phyloP scores from a whole-genome alignment of 1,140 invertebrate species.

The Monochamus saltuarius region DNA sequence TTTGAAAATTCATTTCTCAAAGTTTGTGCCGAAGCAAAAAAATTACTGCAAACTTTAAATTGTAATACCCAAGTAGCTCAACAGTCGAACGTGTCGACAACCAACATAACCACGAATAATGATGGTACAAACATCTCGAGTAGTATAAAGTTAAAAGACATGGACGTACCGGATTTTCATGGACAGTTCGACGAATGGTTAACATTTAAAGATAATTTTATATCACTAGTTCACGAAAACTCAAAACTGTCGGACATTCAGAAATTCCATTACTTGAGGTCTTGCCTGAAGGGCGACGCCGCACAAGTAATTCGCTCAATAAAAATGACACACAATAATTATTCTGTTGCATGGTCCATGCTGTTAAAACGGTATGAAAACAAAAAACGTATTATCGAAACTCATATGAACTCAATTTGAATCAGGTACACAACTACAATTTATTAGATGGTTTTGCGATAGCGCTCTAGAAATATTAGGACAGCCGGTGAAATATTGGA shows the following conservation, averaged over 20 bases:
- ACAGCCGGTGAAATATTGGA: constrained; percentile 28
- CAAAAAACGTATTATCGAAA: constrained; percentile 34
- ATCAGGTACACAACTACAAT: constrained; percentile 17
- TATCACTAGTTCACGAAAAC: constrained; percentile 5
- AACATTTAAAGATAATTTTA: constrained; percentile 19
- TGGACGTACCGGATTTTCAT: constrained; percentile 20
- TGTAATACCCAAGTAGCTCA: too few species aligned
- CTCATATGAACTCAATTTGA: constrained; percentile 37
- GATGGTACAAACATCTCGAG: not conserved
- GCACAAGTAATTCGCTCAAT: constrained; percentile 31
- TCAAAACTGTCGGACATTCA: constrained; percentile 8
- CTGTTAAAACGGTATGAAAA: constrained; percentile 42
- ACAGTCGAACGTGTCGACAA: too few species aligned
- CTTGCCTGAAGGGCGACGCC: constrained; percentile 36
- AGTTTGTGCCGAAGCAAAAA: too few species aligned
- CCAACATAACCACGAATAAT: too few species aligned
- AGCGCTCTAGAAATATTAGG: constrained; percentile 29
- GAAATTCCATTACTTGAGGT: constrained; percentile 41
- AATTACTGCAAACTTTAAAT: too few species aligned
- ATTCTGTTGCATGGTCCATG: constrained; percentile 38
- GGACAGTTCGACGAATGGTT: constrained; percentile 35
- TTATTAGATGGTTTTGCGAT: constrained; percentile 27
- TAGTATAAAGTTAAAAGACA: not conserved
- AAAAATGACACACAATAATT: constrained; percentile 39
- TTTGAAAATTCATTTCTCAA: too few species aligned